Percentiles rank a stretch among this genome's conserved stretches.
Conservation (phyloP, 2,888 invertebrate species). For the Cerastis rubricosa region DNA sequence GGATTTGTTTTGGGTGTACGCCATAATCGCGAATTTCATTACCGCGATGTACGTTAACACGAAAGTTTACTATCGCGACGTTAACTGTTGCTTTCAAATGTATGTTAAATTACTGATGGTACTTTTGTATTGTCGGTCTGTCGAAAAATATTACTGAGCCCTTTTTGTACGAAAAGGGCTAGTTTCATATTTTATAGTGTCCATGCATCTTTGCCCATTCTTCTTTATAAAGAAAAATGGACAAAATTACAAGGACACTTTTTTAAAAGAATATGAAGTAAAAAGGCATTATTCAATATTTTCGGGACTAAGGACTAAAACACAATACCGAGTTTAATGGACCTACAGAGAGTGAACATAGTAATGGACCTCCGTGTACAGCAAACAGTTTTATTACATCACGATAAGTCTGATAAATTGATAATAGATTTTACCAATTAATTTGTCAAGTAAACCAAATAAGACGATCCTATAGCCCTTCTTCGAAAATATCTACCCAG, state of each 20-base stretch:
- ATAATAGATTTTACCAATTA: not conserved
- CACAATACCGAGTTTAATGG: not conserved
- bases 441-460: not conserved
- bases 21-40: too few relatives aligned
- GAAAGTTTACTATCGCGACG: too few relatives aligned
- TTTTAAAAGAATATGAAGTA: not conserved
- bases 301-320: not conserved
- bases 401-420: not conserved
- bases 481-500: not conserved
- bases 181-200: not conserved
- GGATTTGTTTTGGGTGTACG: not conserved
- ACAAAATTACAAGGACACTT: not conserved
- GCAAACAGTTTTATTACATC: not conserved
- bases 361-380: not conserved
- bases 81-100: too few relatives aligned
- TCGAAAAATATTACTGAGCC: not conserved
- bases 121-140: not conserved
- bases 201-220: not conserved
- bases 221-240: not conserved
- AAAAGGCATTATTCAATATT: fast-evolving
- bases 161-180: too few relatives aligned
- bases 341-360: not conserved
- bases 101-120: not conserved
- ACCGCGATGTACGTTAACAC: too few relatives aligned
- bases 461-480: not conserved